Evolutionary conservation across 1,140 invertebrate species (phyloP).

Genomic region (Drosophila trapezifrons): DNA sequence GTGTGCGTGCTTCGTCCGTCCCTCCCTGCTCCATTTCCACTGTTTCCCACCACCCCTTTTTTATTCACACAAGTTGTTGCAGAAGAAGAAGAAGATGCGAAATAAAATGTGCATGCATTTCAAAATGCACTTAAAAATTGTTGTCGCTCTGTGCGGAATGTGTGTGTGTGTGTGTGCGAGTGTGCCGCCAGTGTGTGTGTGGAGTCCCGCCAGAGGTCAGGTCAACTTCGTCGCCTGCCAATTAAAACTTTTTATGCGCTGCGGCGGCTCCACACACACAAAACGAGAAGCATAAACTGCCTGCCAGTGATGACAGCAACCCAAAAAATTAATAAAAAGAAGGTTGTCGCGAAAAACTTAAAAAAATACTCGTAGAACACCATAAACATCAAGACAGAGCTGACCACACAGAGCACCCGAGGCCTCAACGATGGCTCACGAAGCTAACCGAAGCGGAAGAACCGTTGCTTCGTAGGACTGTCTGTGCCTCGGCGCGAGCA

Average conservation of each 20-base stretch:
- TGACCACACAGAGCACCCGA: too few relatives aligned
- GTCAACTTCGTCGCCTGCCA: conserved; percentile 80
- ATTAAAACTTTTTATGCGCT: conserved; percentile 80
- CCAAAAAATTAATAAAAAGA: neutral
- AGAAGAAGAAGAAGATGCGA: conserved; percentile 31
- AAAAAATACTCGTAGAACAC: neutral
- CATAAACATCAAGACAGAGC: neutral
- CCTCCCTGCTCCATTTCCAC: too few relatives aligned
- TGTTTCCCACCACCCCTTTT: neutral
- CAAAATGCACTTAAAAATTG: conserved; percentile 60
- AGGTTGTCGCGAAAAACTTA: neutral
- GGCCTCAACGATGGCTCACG: neutral
- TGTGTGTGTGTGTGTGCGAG: conserved; percentile 21
- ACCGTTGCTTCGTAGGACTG: too few relatives aligned
- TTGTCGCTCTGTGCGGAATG: conserved; percentile 23
- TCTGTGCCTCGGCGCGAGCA: too few relatives aligned
- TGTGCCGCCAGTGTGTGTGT: conserved; percentile 25
- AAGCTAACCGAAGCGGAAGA: neutral
- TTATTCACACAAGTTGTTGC: conserved; percentile 16
- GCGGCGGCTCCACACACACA: conserved; percentile 50
- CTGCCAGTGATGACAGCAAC: conserved; percentile 10
- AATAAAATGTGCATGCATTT: conserved; percentile 56
- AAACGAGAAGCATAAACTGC: conserved; percentile 11
- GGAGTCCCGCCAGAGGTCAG: conserved; percentile 67
- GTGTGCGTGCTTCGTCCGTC: conserved; percentile 15